Conservation (phyloP, 2,797 vertebrate species). For the Tympanoctomys barrerae region DNA sequence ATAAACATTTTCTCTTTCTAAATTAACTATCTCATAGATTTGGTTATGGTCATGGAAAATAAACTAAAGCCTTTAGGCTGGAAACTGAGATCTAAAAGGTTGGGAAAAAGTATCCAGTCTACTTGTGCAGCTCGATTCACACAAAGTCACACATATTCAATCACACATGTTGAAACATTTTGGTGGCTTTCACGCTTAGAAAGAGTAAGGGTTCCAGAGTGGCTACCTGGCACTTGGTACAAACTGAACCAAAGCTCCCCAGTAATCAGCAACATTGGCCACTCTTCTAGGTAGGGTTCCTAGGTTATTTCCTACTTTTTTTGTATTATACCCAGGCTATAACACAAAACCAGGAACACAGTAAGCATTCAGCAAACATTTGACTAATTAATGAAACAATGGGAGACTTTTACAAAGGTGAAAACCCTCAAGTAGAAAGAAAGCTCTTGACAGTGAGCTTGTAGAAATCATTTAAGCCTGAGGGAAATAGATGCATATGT, state of each 20-base stretch:
- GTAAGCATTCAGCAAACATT: neutral
- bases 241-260: neutral
- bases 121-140: neutral
- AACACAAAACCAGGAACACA: slow-evolving; percentile 10
- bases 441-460: neutral
- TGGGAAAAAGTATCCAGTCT: neutral
- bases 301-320: neutral
- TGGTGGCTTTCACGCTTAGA: neutral
- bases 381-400: slow-evolving; percentile 33
- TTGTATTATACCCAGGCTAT: neutral
- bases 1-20: neutral
- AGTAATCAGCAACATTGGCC: neutral
- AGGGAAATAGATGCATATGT: neutral
- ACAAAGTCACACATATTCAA: neutral
- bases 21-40: neutral
- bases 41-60: neutral
- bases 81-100: neutral
- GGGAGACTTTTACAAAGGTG: neutral
- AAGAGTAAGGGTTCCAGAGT: neutral
- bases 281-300: neutral
- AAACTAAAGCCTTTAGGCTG: neutral
- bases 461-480: neutral
- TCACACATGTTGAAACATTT: slow-evolving; percentile 6
- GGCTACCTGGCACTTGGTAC: neutral
- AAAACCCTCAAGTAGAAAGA: neutral